Evolutionary conservation across 2,797 vertebrate genomes (phyloP).

Genomic region (Periparus ater): DNA sequence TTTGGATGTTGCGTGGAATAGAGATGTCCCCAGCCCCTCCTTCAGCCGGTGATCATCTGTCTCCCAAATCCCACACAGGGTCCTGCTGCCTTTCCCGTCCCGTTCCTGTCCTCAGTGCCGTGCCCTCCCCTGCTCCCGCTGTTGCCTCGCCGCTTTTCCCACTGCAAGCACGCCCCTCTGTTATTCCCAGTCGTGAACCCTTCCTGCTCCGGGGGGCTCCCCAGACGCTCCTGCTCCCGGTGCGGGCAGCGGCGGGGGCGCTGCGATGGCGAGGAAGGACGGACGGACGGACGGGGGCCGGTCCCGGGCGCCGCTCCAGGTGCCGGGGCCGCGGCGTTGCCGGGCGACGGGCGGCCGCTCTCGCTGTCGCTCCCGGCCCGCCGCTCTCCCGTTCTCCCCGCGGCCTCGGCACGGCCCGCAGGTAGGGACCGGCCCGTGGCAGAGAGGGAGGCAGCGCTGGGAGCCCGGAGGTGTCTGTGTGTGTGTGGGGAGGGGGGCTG

Average conservation of each 20-base stretch:
- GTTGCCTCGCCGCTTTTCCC: not conserved
- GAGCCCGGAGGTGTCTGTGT: not conserved
- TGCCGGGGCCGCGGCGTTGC: not conserved
- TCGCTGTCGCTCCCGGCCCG: accelerated
- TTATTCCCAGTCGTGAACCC: accelerated
- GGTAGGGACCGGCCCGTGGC: not conserved
- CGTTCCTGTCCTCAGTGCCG: accelerated
- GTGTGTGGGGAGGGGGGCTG: not conserved
- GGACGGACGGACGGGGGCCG: not conserved
- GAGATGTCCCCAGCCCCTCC: not conserved
- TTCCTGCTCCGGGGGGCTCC: accelerated
- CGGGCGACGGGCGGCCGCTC: not conserved
- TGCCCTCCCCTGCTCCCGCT: not conserved
- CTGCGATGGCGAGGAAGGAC: not conserved
- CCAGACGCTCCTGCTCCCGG: accelerated
- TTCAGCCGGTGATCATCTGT: not conserved
- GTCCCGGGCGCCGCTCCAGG: not conserved
- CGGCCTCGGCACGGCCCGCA: not conserved
- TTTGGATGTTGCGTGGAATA: not conserved
- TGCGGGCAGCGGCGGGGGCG: not conserved
- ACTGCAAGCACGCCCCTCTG: accelerated
- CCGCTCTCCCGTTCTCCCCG: not conserved
- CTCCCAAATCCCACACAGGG: not conserved
- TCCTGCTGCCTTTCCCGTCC: not conserved
- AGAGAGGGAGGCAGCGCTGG: not conserved